Percentiles rank a stretch among this genome's conserved stretches.
phyloP scores from a whole-genome alignment of 1,140 invertebrate genomes.

The Heliconius melpomene region DNA sequence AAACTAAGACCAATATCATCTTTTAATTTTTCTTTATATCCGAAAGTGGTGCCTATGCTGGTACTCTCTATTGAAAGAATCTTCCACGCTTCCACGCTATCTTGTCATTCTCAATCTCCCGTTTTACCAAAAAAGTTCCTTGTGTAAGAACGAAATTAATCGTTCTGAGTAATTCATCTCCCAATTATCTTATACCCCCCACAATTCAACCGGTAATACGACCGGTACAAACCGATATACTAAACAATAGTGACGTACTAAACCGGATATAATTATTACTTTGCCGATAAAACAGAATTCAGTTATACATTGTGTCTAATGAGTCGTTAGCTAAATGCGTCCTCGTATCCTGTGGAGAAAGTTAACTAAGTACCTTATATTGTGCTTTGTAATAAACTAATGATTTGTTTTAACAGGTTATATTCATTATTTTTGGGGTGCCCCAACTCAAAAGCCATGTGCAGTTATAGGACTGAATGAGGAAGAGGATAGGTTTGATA shows the following conservation, averaged over 20 bases:
- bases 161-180: not conserved
- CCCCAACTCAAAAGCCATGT: too few relatives aligned
- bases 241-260: not conserved
- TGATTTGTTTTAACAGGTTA: not conserved
- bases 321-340: constrained; percentile 14
- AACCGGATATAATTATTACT: not conserved
- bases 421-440: not conserved
- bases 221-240: not conserved
- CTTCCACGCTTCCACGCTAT: too few relatives aligned
- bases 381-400: not conserved
- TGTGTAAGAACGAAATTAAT: too few relatives aligned
- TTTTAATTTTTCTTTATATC: too few relatives aligned
- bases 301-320: constrained; percentile 7
- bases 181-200: not conserved
- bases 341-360: constrained; percentile 9
- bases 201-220: not conserved
- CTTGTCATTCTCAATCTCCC: too few relatives aligned
- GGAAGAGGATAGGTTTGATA: too few relatives aligned
- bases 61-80: too few relatives aligned
- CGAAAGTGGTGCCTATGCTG: too few relatives aligned
- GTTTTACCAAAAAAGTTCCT: too few relatives aligned
- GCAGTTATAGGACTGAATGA: too few relatives aligned
- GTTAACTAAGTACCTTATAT: not conserved
- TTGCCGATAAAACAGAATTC: constrained; percentile 4
- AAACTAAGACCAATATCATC: too few relatives aligned